These are phyloP conservation scores for Eupleurogrammus muticus DNA, from an alignment of 2,797 vertebrate genomes.

Conservation along the genomic window DNA sequence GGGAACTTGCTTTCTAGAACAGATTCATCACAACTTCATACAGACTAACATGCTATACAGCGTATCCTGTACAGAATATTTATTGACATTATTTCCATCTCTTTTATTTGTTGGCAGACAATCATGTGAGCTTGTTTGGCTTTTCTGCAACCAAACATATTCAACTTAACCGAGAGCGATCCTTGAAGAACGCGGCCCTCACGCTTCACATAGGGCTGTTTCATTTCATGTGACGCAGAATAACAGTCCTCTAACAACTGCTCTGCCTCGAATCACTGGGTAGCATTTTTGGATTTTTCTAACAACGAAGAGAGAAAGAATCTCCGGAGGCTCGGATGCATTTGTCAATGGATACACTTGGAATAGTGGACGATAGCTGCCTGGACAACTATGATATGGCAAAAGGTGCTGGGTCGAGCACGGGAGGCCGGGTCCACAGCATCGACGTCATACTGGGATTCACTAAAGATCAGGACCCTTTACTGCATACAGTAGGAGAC, in stretches of 20 bases:
- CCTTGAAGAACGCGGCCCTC: conserved; percentile 28
- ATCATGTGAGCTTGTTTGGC: conserved; percentile 49
- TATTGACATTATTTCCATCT: conserved; percentile 4
- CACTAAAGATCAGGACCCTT: conserved; percentile 85
- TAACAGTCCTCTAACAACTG: conserved; percentile 16
- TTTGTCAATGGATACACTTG: conserved; percentile 87
- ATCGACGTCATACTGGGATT: conserved; percentile 88
- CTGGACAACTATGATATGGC: conserved; percentile 85
- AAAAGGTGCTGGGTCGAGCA: conserved; percentile 78
- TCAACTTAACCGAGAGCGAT: conserved; percentile 28
- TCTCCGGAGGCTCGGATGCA: conserved; percentile 80
- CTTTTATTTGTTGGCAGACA: conserved; percentile 46
- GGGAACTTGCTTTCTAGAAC: not conserved
- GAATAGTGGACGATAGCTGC: conserved; percentile 85
- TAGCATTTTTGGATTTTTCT: conserved; percentile 8
- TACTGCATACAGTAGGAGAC: conserved; percentile 73
- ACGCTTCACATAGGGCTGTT: conserved; percentile 38
- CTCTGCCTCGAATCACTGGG: conserved; percentile 29
- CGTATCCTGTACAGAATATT: not conserved
- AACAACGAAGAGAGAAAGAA: conserved; percentile 38
- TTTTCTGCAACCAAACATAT: conserved; percentile 17
- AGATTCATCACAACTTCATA: not conserved
- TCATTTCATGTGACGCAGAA: conserved; percentile 36
- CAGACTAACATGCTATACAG: not conserved
- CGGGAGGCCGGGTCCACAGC: conserved; percentile 82